Percentiles rank a stretch among this genome's conserved stretches.
phyloP scores from a whole-genome alignment of 2,888 invertebrate genomes.

The Liposcelis brunnea region DNA sequence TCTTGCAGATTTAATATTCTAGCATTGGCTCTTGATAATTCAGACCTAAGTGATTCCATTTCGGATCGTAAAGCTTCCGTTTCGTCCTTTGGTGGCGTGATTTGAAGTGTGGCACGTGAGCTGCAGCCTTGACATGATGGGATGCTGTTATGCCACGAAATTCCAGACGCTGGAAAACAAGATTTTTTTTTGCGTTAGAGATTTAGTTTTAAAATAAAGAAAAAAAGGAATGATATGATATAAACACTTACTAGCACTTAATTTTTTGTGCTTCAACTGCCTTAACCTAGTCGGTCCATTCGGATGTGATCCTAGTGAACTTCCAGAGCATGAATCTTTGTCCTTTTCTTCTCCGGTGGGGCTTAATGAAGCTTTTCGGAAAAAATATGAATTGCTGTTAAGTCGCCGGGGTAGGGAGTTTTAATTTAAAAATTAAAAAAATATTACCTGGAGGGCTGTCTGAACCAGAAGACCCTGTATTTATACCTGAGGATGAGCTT shows the following conservation, averaged over 20 bases:
- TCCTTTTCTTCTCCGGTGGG: constrained; percentile 8
- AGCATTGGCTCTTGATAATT: constrained; percentile 27
- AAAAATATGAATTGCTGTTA: too few relatives aligned
- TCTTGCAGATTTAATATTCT: constrained; percentile 26
- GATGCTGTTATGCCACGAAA: constrained; percentile 15
- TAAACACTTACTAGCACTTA: constrained; percentile 1
- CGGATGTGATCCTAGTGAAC: not conserved
- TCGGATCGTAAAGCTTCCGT: constrained; percentile 24
- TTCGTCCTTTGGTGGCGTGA: constrained; percentile 18
- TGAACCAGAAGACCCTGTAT: constrained; percentile 18
- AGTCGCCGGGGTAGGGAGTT: too few relatives aligned
- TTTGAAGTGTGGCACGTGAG: constrained; percentile 16
- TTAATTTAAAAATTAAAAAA: constrained; percentile 4
- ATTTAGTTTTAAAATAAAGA: not conserved
- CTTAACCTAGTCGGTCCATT: not conserved
- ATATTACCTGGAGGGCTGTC: constrained; percentile 20
- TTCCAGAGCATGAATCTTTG: constrained; percentile 2
- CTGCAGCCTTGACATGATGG: constrained; percentile 18
- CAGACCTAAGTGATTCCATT: constrained; percentile 26
- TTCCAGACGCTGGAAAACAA: constrained; percentile 11
- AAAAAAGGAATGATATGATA: not conserved
- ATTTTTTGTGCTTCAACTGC: constrained; percentile 6
- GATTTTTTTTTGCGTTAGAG: too few relatives aligned
- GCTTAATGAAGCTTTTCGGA: constrained; percentile 5
- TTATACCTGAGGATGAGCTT: constrained; percentile 14